Conservation (phyloP, 2,888 invertebrate species). For the Seladonia tumulorum region DNA sequence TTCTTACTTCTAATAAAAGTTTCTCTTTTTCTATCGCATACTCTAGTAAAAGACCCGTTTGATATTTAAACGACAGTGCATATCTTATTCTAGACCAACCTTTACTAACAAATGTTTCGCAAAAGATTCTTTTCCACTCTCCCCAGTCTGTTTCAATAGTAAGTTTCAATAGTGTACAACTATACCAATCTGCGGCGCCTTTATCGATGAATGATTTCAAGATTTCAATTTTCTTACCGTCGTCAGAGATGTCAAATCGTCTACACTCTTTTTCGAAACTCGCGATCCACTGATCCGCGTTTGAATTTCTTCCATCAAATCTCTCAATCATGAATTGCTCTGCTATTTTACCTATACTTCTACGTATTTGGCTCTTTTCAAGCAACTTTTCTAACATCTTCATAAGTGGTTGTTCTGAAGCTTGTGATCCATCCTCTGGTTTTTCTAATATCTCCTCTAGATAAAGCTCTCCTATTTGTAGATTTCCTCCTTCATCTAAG, state of each 20-base stretch:
- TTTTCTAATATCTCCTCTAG: neutral
- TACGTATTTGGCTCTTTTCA: no score
- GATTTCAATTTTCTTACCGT: no score
- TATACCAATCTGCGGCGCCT: constrained; percentile 7
- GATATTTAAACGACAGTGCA: neutral
- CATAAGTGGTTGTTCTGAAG: neutral
- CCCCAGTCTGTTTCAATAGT: neutral
- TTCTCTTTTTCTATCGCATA: constrained; percentile 47
- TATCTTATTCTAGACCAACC: neutral
- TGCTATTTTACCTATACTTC: no score
- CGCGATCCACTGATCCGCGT: no score
- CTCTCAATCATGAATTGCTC: no score
- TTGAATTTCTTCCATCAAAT: no score
- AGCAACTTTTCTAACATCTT: no score
- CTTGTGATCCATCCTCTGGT: neutral
- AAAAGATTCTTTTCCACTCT: constrained; percentile 6
- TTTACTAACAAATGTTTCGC: neutral
- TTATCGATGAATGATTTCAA: no score
- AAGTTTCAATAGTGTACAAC: constrained; percentile 11
- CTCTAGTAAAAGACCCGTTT: neutral
- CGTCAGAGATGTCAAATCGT: no score
- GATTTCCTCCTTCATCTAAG: neutral
- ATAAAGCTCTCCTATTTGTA: neutral
- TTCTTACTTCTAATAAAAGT: constrained; percentile 24
- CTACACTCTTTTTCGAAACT: no score